Base-by-base conservation (phyloP, 2,888 invertebrate species). In the Limnephilus marmoratus region DNA sequence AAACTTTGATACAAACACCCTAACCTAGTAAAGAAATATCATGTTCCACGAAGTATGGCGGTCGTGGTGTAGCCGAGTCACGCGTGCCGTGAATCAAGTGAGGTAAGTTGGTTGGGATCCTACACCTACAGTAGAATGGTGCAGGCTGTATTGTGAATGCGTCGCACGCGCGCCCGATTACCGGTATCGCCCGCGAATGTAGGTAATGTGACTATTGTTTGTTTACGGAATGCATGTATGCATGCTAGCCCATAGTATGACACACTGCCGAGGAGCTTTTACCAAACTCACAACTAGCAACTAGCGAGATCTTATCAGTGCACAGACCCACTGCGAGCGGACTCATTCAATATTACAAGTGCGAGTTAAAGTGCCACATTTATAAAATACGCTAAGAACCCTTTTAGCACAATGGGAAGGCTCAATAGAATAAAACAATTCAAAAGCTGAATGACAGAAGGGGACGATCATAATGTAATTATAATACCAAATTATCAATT, bases 101-200 rank as follows among this genome's bases (percentile, higher is more conserved):
- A 45, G 45, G 45, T 12, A 7, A 45, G 45, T 41, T 41, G 9
- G 41, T 45, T 12, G 45, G 45, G 11, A 45, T 45, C 12, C 45
- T 45, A 45, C 45, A 45, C 45, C 45, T 45, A 12, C 45, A 45
- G 45, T 45, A 12, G 45, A 45, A 45, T 45, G 3, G 83, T 13
- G 85, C 9, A 24, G 3, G n/a, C 24, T 24, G 85, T 34, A 85
- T 24, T 45, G 13, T 41, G 85, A 13, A 86, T 45, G 85, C 85
- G 45, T n/a, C 41, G 53, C 53, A 41, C 41, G 85, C 45, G 45
- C 41, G 45, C 85, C 85, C 31, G 86, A 31, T 29, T 87, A 87
- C 87, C 49, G 34, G 49, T 68, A 68, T 87, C 87, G 87, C 53
- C 53, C 68, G 53, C 53, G n/a, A 87, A 87, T 68, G 87, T 68